Percentiles rank a stretch among this genome's conserved stretches.
These are phyloP conservation scores for Sabatieria punctata DNA, from an alignment of 2,888 invertebrate species.

Conservation along the genomic window DNA sequence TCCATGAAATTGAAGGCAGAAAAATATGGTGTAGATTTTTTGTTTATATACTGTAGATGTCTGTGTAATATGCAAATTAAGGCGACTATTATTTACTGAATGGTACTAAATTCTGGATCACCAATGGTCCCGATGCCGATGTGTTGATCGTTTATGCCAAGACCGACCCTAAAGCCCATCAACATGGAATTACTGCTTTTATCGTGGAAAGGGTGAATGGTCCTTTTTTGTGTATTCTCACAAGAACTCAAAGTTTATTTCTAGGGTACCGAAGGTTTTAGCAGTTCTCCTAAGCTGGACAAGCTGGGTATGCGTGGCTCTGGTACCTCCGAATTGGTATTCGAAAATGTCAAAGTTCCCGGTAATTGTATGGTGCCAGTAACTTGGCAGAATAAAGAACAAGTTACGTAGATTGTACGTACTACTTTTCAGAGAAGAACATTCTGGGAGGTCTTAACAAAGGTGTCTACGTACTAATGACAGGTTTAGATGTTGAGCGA, in stretches of 20 bases:
- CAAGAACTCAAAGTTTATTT: too few species aligned
- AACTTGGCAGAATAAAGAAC: too few species aligned
- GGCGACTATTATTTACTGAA: conserved; percentile 77
- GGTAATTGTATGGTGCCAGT: too few species aligned
- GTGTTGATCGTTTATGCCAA: conserved; percentile 81
- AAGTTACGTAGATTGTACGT: neutral
- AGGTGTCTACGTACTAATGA: conserved; percentile 92
- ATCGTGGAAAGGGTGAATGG: conserved; percentile 60
- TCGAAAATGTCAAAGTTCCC: conserved; percentile 80
- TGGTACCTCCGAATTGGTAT: conserved; percentile 80
- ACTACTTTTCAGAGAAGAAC: conserved; percentile 46
- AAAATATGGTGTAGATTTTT: conserved; percentile 44
- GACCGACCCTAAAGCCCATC: conserved; percentile 49
- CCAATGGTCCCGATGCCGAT: conserved; percentile 91
- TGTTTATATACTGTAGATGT: too few species aligned
- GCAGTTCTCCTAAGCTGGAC: conserved; percentile 69
- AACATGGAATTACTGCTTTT: conserved; percentile 76
- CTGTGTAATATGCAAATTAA: too few species aligned
- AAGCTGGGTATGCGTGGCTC: conserved; percentile 97
- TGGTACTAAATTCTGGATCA: conserved; percentile 98
- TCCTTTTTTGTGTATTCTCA: neutral
- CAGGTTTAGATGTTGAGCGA: conserved; percentile 81
- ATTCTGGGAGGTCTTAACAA: conserved; percentile 65
- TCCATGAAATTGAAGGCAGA: conserved; percentile 85
- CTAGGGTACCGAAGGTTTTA: conserved; percentile 63